Conservation (phyloP, 2,113 vertebrate genomes). For the Daphoenositta chrysoptera region DNA sequence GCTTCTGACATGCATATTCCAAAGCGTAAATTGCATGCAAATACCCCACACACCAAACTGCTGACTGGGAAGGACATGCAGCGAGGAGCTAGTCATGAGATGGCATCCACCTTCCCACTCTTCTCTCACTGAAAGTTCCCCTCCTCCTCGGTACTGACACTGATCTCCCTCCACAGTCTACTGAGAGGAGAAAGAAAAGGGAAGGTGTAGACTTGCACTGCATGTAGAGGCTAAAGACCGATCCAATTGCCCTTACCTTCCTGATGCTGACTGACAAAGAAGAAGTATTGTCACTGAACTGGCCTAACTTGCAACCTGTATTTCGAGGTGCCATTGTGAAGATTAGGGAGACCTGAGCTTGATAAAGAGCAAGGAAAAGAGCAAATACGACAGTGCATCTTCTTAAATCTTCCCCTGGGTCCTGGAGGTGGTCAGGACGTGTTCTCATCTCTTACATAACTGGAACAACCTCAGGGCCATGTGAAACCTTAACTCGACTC, state of each 20-base stretch:
- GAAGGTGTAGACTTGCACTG: background rate
- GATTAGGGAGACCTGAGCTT: background rate
- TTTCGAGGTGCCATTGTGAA: rapidly evolving
- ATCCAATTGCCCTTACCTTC: background rate
- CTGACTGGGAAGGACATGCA: background rate
- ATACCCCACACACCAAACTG: background rate
- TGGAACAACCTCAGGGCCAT: background rate
- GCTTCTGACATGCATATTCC: background rate
- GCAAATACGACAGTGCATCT: background rate
- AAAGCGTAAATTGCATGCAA: background rate
- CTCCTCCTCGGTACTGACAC: background rate
- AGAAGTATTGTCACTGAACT: background rate
- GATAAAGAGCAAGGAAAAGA: background rate
- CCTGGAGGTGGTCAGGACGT: background rate
- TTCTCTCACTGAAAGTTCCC: background rate
- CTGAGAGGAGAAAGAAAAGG: background rate
- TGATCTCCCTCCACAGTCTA: background rate
- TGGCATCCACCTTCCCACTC: background rate
- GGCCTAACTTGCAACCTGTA: background rate
- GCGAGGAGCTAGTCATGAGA: background rate
- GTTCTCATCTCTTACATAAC: background rate
- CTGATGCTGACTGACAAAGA: background rate
- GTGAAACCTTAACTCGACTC: background rate
- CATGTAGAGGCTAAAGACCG: rapidly evolving
- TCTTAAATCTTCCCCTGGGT: background rate